Evolutionary conservation across 2,797 vertebrate genomes (phyloP).

Genomic region (Molothrus aeneus): DNA sequence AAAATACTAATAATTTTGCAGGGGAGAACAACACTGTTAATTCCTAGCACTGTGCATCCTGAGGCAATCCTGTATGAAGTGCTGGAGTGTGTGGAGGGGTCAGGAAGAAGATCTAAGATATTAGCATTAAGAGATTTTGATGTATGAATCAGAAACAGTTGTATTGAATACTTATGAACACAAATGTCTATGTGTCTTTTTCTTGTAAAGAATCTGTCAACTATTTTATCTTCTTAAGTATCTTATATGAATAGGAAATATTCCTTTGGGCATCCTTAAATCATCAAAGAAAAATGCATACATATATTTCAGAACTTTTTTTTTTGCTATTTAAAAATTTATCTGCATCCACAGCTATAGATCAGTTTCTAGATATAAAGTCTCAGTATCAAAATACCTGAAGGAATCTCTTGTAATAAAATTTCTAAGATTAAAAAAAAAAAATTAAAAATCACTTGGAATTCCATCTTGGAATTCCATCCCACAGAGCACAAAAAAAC

Average conservation of each 20-base stretch:
- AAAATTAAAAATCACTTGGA: no score
- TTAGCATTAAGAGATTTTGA: neutral
- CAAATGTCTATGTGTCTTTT: neutral
- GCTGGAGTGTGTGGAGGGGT: no score
- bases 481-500: neutral
- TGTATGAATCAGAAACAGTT: neutral
- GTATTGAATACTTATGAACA: neutral
- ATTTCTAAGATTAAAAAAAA: neutral
- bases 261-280: neutral
- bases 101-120: neutral
- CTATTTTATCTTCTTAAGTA: neutral
- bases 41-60: neutral
- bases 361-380: neutral
- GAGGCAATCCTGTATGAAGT: neutral
- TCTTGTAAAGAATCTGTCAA: neutral
- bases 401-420: neutral
- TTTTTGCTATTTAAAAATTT: neutral
- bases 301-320: neutral
- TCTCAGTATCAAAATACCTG: neutral
- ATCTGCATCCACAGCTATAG: neutral
- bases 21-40: neutral
- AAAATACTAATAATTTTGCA: neutral
- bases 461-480: neutral
- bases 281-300: neutral
- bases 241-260: neutral